These are phyloP conservation scores for Ochotona princeps DNA, from an alignment of 2,113 vertebrate genomes.

Conservation along the genomic window DNA sequence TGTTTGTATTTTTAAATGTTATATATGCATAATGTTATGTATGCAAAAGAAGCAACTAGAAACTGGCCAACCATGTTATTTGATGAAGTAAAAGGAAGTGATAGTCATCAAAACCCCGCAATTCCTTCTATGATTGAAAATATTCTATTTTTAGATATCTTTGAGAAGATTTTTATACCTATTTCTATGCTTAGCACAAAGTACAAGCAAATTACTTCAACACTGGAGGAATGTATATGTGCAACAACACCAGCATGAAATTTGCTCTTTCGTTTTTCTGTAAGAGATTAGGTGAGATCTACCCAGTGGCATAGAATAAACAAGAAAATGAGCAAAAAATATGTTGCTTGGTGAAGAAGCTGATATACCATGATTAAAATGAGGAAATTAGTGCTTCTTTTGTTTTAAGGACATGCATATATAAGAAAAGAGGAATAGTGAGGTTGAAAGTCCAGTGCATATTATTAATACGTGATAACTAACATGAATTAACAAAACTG, in stretches of 20 bases:
- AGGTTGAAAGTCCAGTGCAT: neutral
- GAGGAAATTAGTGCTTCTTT: neutral
- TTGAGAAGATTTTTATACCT: neutral
- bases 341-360: neutral
- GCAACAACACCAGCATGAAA: constrained; percentile 2
- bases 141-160: constrained; percentile 38
- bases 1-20: neutral
- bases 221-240: neutral
- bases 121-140: neutral
- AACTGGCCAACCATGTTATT: neutral
- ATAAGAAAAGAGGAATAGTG: neutral
- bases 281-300: neutral
- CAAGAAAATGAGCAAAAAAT: neutral
- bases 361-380: neutral
- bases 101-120: constrained; percentile 36
- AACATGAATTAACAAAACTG: neutral
- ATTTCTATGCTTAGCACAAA: constrained; percentile 36
- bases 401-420: neutral
- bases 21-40: neutral
- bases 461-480: neutral
- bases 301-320: neutral
- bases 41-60: neutral
- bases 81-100: neutral
- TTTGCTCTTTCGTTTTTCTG: constrained; percentile 40
- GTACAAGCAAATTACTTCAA: constrained; percentile 62